Evolutionary conservation across 53 echinoderm and acorn worm species (phyloP).

Genomic region (Actinopyga echinites): DNA sequence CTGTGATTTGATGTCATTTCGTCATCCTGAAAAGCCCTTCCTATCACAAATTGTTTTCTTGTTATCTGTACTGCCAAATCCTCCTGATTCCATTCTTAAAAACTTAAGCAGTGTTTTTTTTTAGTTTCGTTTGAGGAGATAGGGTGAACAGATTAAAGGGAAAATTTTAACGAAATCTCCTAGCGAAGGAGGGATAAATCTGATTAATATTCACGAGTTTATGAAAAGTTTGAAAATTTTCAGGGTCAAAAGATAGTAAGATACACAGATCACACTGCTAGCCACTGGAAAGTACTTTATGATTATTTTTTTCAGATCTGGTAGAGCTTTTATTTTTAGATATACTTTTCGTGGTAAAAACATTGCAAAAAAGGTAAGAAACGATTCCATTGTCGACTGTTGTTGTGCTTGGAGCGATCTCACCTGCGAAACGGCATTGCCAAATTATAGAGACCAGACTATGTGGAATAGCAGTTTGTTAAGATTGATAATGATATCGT

Average conservation of each 20-base stretch:
- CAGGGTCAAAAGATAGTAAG: not conserved
- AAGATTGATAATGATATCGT: not conserved
- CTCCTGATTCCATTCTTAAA: no score
- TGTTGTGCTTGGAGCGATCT: not conserved
- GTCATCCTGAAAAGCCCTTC: no score
- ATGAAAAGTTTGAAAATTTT: not conserved
- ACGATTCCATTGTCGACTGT: not conserved
- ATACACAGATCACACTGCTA: not conserved
- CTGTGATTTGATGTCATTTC: not conserved
- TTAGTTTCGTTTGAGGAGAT: no score
- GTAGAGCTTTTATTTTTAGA: not conserved
- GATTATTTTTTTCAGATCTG: not conserved
- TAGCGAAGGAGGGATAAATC: no score
- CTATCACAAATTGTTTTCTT: no score
- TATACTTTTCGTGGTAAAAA: not conserved
- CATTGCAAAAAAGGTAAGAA: not conserved
- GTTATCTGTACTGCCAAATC: no score
- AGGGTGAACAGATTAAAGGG: no score
- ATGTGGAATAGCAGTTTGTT: not conserved
- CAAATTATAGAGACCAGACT: conserved; percentile 2
- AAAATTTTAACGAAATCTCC: no score
- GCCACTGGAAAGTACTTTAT: not conserved
- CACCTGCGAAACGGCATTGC: not conserved
- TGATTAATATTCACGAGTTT: no score
- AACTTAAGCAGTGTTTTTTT: no score